Evolutionary conservation across 2,888 invertebrate genomes (phyloP).

Genomic region (Pseudeuparius sepicola): DNA sequence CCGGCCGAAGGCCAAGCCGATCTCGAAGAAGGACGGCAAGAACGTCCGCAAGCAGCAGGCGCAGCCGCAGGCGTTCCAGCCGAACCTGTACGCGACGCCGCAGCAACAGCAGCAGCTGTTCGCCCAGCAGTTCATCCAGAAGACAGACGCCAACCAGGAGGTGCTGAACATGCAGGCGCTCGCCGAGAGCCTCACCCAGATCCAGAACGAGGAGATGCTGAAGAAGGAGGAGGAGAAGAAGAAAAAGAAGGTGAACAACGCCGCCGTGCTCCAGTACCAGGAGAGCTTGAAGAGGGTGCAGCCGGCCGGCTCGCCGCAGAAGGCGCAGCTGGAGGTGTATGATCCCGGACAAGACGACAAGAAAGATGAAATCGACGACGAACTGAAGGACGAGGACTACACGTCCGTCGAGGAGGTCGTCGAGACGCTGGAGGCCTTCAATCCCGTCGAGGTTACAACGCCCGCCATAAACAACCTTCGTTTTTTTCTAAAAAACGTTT

Average conservation of each 20-base stretch:
- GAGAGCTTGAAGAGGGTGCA: too few species aligned
- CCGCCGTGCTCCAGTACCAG: too few species aligned
- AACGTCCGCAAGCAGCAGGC: constrained; percentile 52
- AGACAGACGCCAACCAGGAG: constrained; percentile 29
- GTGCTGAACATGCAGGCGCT: constrained; percentile 31
- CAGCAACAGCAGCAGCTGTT: constrained; percentile 35
- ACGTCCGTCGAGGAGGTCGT: constrained; percentile 37
- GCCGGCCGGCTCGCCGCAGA: constrained; percentile 31
- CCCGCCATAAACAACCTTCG: too few species aligned
- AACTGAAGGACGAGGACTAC: constrained; percentile 33
- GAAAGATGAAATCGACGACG: constrained; percentile 29
- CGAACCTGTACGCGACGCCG: constrained; percentile 15
- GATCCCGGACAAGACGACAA: constrained; percentile 31
- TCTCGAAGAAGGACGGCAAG: constrained; percentile 71
- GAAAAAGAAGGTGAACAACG: too few species aligned
- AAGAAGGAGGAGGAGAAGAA: too few species aligned
- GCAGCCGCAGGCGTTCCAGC: constrained; percentile 30
- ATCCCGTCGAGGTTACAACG: too few species aligned
- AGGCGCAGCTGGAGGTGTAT: constrained; percentile 34
- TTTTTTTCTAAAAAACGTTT: constrained; percentile 7
- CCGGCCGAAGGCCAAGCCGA: constrained; percentile 73
- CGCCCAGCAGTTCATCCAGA: constrained; percentile 38
- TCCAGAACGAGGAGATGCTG: too few species aligned
- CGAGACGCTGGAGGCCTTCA: constrained; percentile 42
- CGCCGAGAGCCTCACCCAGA: too few species aligned